phyloP scores from a whole-genome alignment of 2,113 vertebrate genomes.

The Lethenteron reissneri region DNA sequence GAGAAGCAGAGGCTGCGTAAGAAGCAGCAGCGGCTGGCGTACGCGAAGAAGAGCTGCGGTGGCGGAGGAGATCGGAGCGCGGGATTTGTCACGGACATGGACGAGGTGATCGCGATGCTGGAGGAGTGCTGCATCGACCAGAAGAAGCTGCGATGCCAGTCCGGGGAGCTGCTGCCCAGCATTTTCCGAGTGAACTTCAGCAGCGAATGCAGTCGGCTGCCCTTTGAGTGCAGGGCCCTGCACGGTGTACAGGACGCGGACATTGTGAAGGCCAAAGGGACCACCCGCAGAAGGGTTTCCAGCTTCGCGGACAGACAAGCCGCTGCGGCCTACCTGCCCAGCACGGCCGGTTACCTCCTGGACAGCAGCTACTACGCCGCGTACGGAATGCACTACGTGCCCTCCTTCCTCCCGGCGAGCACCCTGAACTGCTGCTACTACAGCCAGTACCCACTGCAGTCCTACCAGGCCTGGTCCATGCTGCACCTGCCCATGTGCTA shows the following conservation, averaged over 20 bases:
- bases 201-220: conserved; percentile 51
- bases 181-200: conserved; percentile 97
- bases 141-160: conserved; percentile 63
- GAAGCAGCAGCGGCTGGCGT: conserved; percentile 66
- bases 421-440: conserved; percentile 98
- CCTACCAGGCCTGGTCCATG: conserved; percentile 26
- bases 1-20: conserved; percentile 83
- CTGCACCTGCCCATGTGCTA: no score
- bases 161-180: conserved; percentile 81
- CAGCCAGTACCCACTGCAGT: conserved; percentile 61
- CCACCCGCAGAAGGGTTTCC: no score
- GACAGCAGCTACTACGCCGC: conserved; percentile 96
- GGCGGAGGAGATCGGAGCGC: conserved; percentile 83
- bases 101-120: conserved; percentile 71
- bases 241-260: no score
- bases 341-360: conserved; percentile 27
- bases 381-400: conserved; percentile 98
- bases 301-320: no score
- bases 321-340: no score
- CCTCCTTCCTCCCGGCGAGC: conserved; percentile 45
- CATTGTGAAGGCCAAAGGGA: no score
- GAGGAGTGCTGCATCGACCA: conserved; percentile 85
- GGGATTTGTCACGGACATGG: conserved; percentile 29
- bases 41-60: conserved; percentile 39
- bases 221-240: neutral